phyloP scores from a whole-genome alignment of 2,797 vertebrate species.

The Pseudochromis fuscus region DNA sequence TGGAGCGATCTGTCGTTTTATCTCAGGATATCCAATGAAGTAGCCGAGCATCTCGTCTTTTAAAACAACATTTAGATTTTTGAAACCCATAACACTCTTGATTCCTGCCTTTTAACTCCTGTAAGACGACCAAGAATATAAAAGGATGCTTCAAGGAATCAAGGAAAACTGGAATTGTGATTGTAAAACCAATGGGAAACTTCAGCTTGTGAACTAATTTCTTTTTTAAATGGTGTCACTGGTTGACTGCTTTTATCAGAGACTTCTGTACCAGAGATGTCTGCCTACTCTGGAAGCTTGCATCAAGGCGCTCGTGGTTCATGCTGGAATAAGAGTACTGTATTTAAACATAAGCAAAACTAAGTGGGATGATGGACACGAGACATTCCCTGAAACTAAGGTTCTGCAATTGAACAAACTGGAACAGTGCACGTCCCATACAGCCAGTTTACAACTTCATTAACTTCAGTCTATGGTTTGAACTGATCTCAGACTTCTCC shows the following conservation, averaged over 20 bases:
- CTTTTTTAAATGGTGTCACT: background rate
- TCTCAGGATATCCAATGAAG: constrained; percentile 48
- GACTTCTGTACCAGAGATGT: constrained; percentile 6
- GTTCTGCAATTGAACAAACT: constrained; percentile 17
- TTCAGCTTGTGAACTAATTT: constrained; percentile 7
- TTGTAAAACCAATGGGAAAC: constrained; percentile 12
- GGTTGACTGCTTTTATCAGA: constrained; percentile 27
- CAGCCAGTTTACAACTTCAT: background rate
- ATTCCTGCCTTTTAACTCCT: constrained; percentile 26
- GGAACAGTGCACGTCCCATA: background rate
- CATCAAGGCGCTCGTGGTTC: constrained; percentile 32
- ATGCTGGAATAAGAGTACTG: background rate
- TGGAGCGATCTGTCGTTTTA: background rate
- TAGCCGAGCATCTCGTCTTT: constrained; percentile 3
- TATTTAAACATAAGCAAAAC: constrained; percentile 12
- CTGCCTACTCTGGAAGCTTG: constrained; percentile 35
- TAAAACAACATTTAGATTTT: constrained; percentile 2
- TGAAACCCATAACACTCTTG: background rate
- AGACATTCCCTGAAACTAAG: background rate
- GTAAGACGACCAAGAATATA: background rate
- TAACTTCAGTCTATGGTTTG: constrained; percentile 13
- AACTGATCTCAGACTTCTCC: constrained; percentile 23
- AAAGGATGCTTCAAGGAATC: background rate
- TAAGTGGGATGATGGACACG: constrained; percentile 19
- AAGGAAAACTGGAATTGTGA: constrained; percentile 9